Evolutionary conservation across 2,797 vertebrate genomes (phyloP), one percentile per base, ranked within the genome.

Genomic region (Sarcophilus harrisii): DNA sequence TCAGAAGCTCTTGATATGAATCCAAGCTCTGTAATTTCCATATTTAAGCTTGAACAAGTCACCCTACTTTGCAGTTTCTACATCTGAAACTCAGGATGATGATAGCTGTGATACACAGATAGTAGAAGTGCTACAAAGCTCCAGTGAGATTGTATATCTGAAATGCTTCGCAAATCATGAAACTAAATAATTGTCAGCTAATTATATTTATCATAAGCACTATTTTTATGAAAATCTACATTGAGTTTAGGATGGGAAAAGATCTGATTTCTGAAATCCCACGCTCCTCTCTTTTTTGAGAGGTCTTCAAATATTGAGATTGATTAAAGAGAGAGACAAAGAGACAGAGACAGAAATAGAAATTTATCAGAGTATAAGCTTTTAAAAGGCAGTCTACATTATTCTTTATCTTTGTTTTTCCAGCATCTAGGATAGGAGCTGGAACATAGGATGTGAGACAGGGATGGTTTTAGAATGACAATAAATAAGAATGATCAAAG

Each of bases 251-350:
- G 38, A 45, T 24, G n/a, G 73, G 87, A 18, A 49, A 38, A 27
- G n/a, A 81, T 81, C n/a, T 45, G 18, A 16, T 28, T 27, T 45
- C 21, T 49, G 4, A 87, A 45, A 45, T 87, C 8, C 21, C 10
- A 45, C 4, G 24, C 9, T 38, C n/a, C 14, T 45, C 38, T 45
- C n/a, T 81, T 12, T 16, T 87, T 87, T 94, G 97, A 97, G 54
- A 18, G 1, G 90, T 92, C 96, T 96, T 98, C 94, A 97, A 98
- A 93, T 4, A 38, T 24, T 24, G n/a, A 45, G 8, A 81, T 81
- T 21, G 5, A 18, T 0, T 10, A 62, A 14, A 60, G 11, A 60
- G 29, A 62, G 1, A 62, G 3, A 62, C 11, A 62, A 4, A 62
- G 0, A 32, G 60, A 66, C 12, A n/a, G 32, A 66, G 62, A 38